phyloP scores from a whole-genome alignment of 1,140 invertebrate species.

The Lutraria rhynchaena region DNA sequence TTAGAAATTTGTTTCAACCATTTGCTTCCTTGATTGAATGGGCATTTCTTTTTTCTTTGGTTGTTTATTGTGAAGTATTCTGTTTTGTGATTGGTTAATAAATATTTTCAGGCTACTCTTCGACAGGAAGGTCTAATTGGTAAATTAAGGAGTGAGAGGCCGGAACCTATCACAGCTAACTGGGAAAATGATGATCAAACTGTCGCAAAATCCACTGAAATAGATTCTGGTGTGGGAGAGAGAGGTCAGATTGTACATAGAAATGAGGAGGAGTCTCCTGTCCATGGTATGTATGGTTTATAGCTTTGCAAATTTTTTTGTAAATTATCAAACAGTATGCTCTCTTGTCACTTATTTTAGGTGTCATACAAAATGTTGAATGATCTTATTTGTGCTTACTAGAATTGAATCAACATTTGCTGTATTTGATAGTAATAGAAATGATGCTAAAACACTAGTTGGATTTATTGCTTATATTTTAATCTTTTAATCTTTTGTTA shows the following conservation, averaged over 20 bases:
- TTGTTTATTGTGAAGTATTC: not conserved
- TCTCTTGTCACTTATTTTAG: too few species aligned
- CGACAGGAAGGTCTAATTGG: constrained; percentile 75
- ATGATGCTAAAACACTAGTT: too few species aligned
- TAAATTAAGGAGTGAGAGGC: constrained; percentile 66
- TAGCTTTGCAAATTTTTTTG: too few species aligned
- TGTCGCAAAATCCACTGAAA: constrained; percentile 24
- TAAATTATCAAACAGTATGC: too few species aligned
- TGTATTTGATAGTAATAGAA: too few species aligned
- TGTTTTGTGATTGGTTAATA: not conserved
- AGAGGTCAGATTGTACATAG: constrained; percentile 9
- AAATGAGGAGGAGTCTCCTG: not conserved
- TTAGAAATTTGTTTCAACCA: too few species aligned
- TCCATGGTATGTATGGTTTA: too few species aligned
- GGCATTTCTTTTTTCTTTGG: not conserved
- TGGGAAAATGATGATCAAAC: constrained; percentile 43
- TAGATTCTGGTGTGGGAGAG: constrained; percentile 7
- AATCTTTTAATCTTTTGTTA: too few species aligned
- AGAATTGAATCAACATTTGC: too few species aligned
- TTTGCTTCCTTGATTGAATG: not conserved
- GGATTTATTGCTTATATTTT: too few species aligned
- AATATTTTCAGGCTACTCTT: constrained; percentile 69
- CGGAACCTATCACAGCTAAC: constrained; percentile 59
- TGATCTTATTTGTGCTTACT: too few species aligned
- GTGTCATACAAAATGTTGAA: too few species aligned